Evolutionary conservation across 2,113 vertebrate species (phyloP), one percentile per base, ranked within the genome.

Genomic region (Hiodon tergisus): DNA sequence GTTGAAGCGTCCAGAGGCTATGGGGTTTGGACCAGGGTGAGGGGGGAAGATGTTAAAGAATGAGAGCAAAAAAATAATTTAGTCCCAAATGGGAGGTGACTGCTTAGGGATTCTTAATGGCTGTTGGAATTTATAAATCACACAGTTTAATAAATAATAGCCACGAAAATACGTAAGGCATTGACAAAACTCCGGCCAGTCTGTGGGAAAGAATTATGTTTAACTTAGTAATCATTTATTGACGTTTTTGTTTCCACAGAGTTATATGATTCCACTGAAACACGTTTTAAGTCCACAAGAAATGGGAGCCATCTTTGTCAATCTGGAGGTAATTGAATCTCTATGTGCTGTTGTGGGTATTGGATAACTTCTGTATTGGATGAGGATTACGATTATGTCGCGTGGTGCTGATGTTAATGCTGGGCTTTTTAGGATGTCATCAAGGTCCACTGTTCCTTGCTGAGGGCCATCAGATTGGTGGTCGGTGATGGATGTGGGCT

Each of bases 231-330:
- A 69, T 69, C 8, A 48, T 58, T 65, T 31, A 67, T 67, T 67
- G n/a, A 17, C 5, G 9, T 69, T 69, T 68, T 4, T 60, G 61
- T 55, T 48, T 83, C 81, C 84, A 2, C 90, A 99, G 97, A 98
- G 94, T 83, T 98, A 99, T 51, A 94, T 98, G 95, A 93, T 90
- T 69, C 96, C 97, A 0, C 75, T 99, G 86, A 92, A 93, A 85
- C 91, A 91, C 80, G 92, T 98, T 5, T 90, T 99, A 82, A 92
- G 85, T 77, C 90, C 92, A 0, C 91, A 92, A 0, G 96, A 98
- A 69, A 94, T 98, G 94, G 92, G 92, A 47, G 89, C 94, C 2
- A 92, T 99, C 84, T 99, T 99, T 81, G 94, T 98, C 84, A 99
- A 99, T 81, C 85, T 98, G 66, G 97, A 98, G 95, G 97, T 97